These are phyloP conservation scores for Pseudococcus jackbeardsleyi DNA, from an alignment of 2,888 invertebrate species.

Conservation along the genomic window DNA sequence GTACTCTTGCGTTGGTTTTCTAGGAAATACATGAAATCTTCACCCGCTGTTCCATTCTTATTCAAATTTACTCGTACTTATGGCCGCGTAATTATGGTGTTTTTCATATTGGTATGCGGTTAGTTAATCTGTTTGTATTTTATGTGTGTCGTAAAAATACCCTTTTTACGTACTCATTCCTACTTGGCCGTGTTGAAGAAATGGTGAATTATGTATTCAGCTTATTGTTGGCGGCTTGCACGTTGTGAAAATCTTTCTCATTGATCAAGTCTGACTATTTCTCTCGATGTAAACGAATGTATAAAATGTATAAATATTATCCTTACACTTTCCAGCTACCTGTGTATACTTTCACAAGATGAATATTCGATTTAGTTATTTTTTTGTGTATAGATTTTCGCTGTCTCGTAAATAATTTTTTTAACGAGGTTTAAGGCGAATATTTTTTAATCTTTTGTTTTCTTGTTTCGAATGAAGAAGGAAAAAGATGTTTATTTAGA, in stretches of 20 bases:
- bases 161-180: background rate
- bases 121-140: conserved; percentile 33
- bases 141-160: conserved; percentile 35
- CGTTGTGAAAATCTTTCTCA: conserved; percentile 5
- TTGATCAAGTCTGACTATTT: background rate
- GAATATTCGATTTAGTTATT: background rate
- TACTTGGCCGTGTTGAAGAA: background rate
- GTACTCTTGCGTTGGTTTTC: too few relatives aligned
- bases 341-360: background rate
- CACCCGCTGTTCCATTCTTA: conserved; percentile 45
- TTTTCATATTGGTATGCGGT: conserved; percentile 44
- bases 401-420: background rate
- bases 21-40: background rate
- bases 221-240: background rate
- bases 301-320: too few relatives aligned
- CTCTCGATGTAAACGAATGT: background rate
- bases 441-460: background rate
- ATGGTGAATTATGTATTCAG: conserved; percentile 8
- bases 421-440: background rate
- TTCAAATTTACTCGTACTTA: background rate
- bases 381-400: background rate
- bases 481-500: background rate
- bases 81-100: conserved; percentile 10
- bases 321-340: background rate
- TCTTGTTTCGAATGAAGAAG: background rate